Conservation (phyloP, 2,797 vertebrate species). For the Naso thynnoides region DNA sequence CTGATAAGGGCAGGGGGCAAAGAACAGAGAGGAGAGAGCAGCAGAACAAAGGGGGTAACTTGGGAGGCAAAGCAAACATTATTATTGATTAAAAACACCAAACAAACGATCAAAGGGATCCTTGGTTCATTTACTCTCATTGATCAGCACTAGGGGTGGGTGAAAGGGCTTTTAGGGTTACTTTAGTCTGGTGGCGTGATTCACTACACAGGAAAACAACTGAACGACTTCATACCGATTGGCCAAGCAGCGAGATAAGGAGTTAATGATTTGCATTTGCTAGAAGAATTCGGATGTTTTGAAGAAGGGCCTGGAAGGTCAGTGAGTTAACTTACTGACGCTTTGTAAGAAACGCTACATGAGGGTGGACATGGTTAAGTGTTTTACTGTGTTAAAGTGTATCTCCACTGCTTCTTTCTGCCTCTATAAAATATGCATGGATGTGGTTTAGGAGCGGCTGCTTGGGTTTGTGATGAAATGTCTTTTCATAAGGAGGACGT, state of each 20-base stretch:
- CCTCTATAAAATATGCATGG: constrained; percentile 73
- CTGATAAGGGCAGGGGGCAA: constrained; percentile 22
- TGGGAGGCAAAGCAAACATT: constrained; percentile 55
- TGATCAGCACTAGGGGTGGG: constrained; percentile 58
- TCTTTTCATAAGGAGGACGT: constrained; percentile 58
- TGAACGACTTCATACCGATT: constrained; percentile 47
- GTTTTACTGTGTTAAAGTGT: constrained; percentile 50
- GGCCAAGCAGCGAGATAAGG: constrained; percentile 71
- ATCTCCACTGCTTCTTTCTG: constrained; percentile 50
- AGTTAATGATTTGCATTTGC: constrained; percentile 80
- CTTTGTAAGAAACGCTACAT: constrained; percentile 43
- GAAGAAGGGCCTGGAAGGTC: constrained; percentile 42
- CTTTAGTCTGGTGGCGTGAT: constrained; percentile 69
- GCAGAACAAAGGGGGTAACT: constrained; percentile 17
- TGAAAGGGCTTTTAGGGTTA: constrained; percentile 72
- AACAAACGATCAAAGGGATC: constrained; percentile 69
- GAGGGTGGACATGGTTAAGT: constrained; percentile 31
- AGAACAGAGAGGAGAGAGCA: constrained; percentile 4
- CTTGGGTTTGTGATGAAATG: constrained; percentile 60
- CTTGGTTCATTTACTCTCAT: constrained; percentile 72
- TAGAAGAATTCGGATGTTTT: constrained; percentile 60
- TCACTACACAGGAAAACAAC: constrained; percentile 69
- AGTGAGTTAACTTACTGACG: constrained; percentile 38
- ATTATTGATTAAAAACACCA: constrained; percentile 68
- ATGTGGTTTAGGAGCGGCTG: constrained; percentile 50